These are phyloP conservation scores for Argopecten irradians DNA, from an alignment of 1,140 invertebrate species.

Conservation along the genomic window DNA sequence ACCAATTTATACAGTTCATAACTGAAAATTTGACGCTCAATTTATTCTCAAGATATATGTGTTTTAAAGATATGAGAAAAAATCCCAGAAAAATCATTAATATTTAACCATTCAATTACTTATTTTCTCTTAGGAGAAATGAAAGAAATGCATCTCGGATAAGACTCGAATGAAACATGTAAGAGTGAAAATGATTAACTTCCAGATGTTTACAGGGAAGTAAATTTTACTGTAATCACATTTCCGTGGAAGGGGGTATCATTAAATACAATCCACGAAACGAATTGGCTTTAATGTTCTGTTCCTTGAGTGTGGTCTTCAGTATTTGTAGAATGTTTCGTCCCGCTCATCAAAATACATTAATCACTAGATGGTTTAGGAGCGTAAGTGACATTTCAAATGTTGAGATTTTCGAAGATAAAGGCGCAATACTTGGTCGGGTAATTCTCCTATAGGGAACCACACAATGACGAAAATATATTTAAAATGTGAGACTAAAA, in stretches of 20 bases:
- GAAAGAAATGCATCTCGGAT: background rate
- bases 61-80: background rate
- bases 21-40: background rate
- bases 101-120: background rate
- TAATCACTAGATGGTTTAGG: background rate
- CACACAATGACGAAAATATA: background rate
- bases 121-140: background rate
- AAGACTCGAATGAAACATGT: background rate
- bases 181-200: background rate
- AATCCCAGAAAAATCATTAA: background rate
- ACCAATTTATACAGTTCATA: background rate
- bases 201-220: background rate
- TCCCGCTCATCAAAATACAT: background rate
- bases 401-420: conserved; percentile 12
- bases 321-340: background rate
- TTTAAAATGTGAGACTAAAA: background rate
- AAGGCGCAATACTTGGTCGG: background rate
- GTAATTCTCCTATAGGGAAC: background rate
- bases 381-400: conserved; percentile 16
- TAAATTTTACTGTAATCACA: background rate
- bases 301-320: background rate
- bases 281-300: background rate
- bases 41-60: background rate
- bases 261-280: background rate
- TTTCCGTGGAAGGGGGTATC: background rate